phyloP scores from a whole-genome alignment of 2,797 vertebrate species.

The Chelonia mydas region DNA sequence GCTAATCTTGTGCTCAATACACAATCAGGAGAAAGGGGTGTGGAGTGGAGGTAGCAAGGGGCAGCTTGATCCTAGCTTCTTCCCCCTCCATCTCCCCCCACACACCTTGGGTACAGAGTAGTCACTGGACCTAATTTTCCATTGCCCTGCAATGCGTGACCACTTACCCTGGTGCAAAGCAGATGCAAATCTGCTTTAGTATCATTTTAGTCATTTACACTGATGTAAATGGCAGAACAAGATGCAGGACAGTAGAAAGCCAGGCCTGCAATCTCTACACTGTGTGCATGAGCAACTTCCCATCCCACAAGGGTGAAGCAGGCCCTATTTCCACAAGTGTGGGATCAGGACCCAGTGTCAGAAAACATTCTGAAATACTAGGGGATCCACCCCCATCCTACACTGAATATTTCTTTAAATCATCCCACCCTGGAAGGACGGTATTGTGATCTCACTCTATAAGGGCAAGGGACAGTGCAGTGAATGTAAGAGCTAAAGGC shows the following conservation, averaged over 20 bases:
- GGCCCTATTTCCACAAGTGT: not conserved
- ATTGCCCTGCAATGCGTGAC: not conserved
- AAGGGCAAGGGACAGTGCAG: too few species aligned
- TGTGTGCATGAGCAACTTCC: too few species aligned
- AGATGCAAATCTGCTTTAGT: not conserved
- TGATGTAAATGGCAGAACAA: not conserved
- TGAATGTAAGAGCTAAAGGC: too few species aligned
- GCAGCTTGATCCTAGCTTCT: not conserved
- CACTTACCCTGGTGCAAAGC: not conserved
- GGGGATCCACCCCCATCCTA: slow-evolving; percentile 9
- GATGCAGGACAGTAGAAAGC: slow-evolving; percentile 42
- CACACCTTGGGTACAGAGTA: fast-evolving
- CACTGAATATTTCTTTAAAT: not conserved
- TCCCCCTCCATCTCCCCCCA: too few species aligned
- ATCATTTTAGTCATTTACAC: not conserved
- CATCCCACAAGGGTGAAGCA: not conserved
- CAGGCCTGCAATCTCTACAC: not conserved
- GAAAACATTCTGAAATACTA: not conserved
- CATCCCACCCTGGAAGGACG: not conserved
- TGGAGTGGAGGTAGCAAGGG: not conserved
- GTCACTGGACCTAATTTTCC: not conserved
- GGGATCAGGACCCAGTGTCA: not conserved
- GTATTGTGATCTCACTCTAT: too few species aligned
- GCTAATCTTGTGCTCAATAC: too few species aligned
- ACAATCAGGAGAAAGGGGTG: fast-evolving